Percentiles rank a stretch among this genome's conserved stretches.
phyloP scores from a whole-genome alignment of 2,797 vertebrate species.

The Synanceia verrucosa region DNA sequence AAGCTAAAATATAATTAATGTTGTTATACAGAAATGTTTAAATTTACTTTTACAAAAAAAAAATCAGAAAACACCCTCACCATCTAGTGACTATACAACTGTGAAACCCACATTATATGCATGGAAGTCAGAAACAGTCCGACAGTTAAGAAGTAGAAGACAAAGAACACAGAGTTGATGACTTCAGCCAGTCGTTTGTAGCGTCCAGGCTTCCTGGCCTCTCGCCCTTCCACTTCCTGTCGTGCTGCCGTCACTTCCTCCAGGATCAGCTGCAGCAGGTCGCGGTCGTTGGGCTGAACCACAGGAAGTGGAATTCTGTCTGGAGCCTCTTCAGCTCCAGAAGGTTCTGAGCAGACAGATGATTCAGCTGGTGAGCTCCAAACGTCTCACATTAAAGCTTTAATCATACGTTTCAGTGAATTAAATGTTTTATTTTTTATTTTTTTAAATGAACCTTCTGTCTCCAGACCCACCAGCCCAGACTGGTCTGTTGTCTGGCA shows the following conservation, averaged over 20 bases:
- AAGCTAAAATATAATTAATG: too few relatives aligned
- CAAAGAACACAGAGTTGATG: constrained; percentile 40
- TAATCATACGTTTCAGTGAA: too few relatives aligned
- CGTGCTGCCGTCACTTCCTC: constrained; percentile 42
- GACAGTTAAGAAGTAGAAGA: constrained; percentile 20
- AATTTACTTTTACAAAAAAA: too few relatives aligned
- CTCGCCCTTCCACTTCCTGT: not conserved
- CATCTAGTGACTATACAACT: not conserved
- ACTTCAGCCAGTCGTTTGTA: constrained; percentile 27
- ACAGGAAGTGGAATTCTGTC: not conserved
- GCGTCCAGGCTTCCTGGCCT: not conserved
- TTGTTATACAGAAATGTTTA: too few relatives aligned
- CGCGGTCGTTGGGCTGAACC: accelerated
- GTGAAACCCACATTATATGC: not conserved
- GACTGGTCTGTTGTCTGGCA: too few relatives aligned
- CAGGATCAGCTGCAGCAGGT: constrained; percentile 53
- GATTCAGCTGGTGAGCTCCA: not conserved
- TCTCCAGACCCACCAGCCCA: too few relatives aligned
- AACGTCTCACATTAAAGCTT: too few relatives aligned
- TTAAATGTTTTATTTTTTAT: too few relatives aligned
- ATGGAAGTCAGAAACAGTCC: not conserved
- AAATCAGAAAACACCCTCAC: too few relatives aligned
- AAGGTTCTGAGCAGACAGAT: constrained; percentile 26
- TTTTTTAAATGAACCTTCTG: too few relatives aligned
- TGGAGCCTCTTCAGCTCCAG: not conserved